These are phyloP conservation scores for Caloenas nicobarica DNA, from an alignment of 2,113 vertebrate species.

Conservation along the genomic window DNA sequence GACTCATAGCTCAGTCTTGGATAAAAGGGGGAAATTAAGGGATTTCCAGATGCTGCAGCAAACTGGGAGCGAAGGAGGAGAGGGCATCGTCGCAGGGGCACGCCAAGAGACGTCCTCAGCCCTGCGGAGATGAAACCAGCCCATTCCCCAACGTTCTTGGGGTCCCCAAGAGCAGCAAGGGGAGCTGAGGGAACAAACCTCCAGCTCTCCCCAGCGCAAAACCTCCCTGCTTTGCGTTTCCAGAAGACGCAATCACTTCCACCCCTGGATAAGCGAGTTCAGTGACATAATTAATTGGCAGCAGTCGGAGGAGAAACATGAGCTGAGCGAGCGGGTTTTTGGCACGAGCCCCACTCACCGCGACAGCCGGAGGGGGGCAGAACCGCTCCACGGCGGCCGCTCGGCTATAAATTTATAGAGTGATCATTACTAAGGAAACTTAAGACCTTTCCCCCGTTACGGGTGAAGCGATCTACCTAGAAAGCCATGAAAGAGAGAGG, in stretches of 20 bases:
- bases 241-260: neutral
- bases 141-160: neutral
- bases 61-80: neutral
- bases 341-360: neutral
- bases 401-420: constrained; percentile 19
- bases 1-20: neutral
- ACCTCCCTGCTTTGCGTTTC: neutral
- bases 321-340: neutral
- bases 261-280: neutral
- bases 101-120: neutral
- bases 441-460: constrained; percentile 63
- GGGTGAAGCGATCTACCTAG: constrained; percentile 61
- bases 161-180: neutral
- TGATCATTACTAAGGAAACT: constrained; percentile 81
- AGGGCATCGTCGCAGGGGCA: neutral
- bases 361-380: neutral
- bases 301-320: neutral
- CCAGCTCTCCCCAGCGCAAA: neutral
- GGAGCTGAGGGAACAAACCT: neutral
- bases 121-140: neutral
- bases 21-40: neutral
- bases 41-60: neutral
- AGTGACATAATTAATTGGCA: neutral
- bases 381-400: rapidly evolving
- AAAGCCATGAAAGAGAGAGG: constrained; percentile 72